phyloP scores from a whole-genome alignment of 92 coral and sea anemone genomes.

The Paramuricea clavata region DNA sequence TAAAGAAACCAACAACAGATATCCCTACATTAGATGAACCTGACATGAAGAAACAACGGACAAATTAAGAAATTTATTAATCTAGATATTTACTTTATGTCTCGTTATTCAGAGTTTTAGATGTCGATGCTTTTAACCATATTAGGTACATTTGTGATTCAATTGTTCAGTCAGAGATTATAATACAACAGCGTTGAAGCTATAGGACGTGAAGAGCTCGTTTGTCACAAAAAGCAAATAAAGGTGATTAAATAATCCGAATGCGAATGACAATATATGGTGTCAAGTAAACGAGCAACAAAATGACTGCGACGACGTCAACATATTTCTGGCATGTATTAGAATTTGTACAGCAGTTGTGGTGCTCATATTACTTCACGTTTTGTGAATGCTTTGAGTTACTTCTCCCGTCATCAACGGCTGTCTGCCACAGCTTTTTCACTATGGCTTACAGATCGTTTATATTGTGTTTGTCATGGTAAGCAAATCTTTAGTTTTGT shows the following conservation, averaged over 20 bases:
- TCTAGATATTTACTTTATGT: not conserved
- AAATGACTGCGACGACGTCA: no score
- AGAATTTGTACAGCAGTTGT: not conserved
- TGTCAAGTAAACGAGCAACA: no score
- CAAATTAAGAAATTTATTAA: conserved; percentile 11
- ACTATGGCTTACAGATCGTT: not conserved
- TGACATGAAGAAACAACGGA: conserved; percentile 49
- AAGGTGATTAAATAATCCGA: not conserved
- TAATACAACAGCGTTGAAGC: no score
- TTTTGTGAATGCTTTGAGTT: no score
- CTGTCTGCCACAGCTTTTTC: no score
- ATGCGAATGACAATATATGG: no score
- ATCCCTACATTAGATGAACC: conserved; percentile 32
- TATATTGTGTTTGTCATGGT: no score
- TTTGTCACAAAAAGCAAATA: no score
- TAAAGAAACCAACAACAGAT: not conserved
- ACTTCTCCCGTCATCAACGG: no score
- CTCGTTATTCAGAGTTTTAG: not conserved
- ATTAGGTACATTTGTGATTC: not conserved
- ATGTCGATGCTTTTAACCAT: not conserved
- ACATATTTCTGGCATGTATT: not conserved
- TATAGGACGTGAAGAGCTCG: no score
- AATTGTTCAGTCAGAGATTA: not conserved
- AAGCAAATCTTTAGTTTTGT: not conserved
- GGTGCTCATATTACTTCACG: no score